Evolutionary conservation across 2,797 vertebrate species (phyloP), one percentile per base, ranked within the genome.

Genomic region (Eleutherodactylus coqui): DNA sequence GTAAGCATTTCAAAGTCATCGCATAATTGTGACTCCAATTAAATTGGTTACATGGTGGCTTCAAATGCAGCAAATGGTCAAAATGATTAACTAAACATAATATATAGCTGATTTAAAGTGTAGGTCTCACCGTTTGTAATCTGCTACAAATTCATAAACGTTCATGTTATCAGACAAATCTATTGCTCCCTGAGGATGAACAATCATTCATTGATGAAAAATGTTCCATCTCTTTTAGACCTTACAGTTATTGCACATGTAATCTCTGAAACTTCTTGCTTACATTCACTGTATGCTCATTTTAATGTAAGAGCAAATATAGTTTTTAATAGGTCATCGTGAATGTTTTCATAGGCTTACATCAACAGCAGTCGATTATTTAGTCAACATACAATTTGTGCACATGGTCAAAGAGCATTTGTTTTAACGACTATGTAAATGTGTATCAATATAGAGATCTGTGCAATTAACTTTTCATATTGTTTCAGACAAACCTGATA

Each of bases 1-100:
- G 73, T 51, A 45, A 34, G 17, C 73, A 51, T 76, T 79, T 79
- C 53, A 60, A 60, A 60, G 49, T 36, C 32, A 60, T 16, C 29
- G 49, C n/a, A 60, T 58, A 79, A 60, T 60, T 27, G 36, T 51
- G n/a, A 34, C 29, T 76, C 45, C 45, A 76, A 76, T 76, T 34
- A 76, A 16, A 76, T 34, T 51, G 49, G n/a, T 19, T 76, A 51
- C n/a, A 76, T 34, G 17, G 47, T 76, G 27, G 29, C 62, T 49
- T 29, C 29, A 76, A 51, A 51, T 51, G 29, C 19, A 51, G 73
- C 45, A 51, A 29, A 19, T 76, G 73, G 70, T 49, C 45, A 34
- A 51, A 76, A 51, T 51, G 27, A 76, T 76, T 76, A 51, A 27
- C 72, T 17, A 75, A 75, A 49, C 27, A 24, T 43, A 11, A 67